phyloP scores from a whole-genome alignment of 2,113 vertebrate species.

The Pipra filicauda region DNA sequence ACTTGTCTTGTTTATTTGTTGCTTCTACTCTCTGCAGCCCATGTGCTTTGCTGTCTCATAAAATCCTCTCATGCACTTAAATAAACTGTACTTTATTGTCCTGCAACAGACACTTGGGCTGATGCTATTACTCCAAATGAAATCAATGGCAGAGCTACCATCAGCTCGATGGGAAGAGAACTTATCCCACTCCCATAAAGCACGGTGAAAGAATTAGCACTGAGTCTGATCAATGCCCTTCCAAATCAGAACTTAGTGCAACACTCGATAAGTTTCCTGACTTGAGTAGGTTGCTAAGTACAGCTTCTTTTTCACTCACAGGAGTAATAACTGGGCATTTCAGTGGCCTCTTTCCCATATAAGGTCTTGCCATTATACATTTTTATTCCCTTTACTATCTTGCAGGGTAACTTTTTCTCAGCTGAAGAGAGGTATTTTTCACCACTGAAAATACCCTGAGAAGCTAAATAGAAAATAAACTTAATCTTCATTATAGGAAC shows the following conservation, averaged over 20 bases:
- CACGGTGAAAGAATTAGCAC: constrained; percentile 28
- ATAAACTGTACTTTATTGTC: constrained; percentile 59
- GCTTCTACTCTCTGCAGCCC: not conserved
- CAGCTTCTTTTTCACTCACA: constrained; percentile 8
- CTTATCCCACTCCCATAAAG: constrained; percentile 24
- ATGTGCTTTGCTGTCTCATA: not conserved
- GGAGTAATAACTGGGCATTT: not conserved
- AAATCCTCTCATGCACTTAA: constrained; percentile 56
- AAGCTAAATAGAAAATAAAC: not conserved
- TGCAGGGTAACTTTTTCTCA: not conserved
- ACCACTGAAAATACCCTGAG: not conserved
- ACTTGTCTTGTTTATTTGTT: not conserved
- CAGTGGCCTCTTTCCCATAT: not conserved
- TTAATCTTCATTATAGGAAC: not conserved
- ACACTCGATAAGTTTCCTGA: constrained; percentile 7
- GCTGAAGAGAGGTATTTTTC: not conserved
- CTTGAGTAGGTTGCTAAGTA: constrained; percentile 7
- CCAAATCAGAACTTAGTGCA: constrained; percentile 32
- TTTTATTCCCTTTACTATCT: not conserved
- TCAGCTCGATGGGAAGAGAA: not conserved
- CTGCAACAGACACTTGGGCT: constrained; percentile 43
- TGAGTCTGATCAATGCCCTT: constrained; percentile 52
- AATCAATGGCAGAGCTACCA: constrained; percentile 43
- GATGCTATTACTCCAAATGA: constrained; percentile 53
- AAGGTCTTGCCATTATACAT: not conserved